These are phyloP conservation scores for Matsumurasca onukii DNA, from an alignment of 1,140 invertebrate genomes.

Conservation along the genomic window DNA sequence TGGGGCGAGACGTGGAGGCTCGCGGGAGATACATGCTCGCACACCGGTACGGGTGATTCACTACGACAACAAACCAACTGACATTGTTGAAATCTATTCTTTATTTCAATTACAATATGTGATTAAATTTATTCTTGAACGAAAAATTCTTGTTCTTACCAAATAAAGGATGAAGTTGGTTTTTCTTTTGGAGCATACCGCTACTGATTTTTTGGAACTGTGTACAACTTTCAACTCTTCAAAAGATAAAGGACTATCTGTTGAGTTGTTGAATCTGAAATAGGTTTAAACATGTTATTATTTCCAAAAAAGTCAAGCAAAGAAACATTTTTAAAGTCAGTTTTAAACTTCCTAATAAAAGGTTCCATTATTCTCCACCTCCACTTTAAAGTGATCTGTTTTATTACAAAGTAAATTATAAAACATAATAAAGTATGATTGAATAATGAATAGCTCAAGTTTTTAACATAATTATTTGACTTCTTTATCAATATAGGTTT, in stretches of 20 bases:
- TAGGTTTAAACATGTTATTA: background rate
- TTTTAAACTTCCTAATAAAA: background rate
- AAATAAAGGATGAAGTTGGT: slow-evolving; percentile 19
- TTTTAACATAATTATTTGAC: too few species aligned
- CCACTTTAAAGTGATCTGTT: background rate
- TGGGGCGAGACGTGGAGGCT: slow-evolving; percentile 34
- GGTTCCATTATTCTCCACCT: background rate
- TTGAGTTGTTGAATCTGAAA: background rate
- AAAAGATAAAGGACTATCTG: background rate
- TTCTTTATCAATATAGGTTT: too few species aligned
- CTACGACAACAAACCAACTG: background rate
- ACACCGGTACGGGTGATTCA: slow-evolving; percentile 29
- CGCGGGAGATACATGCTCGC: slow-evolving; percentile 19
- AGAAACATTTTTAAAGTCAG: background rate
- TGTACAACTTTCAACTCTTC: slow-evolving; percentile 20
- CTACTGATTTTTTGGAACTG: background rate
- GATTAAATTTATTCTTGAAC: background rate
- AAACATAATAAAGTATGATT: too few species aligned
- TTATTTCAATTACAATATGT: background rate
- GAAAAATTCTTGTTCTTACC: background rate
- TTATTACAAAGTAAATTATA: background rate
- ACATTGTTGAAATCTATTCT: background rate
- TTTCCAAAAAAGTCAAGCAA: background rate
- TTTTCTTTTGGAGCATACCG: slow-evolving; percentile 22
- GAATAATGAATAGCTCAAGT: too few species aligned